Conservation (phyloP, 2,113 vertebrate genomes). For the Eretmochelys imbricata region DNA sequence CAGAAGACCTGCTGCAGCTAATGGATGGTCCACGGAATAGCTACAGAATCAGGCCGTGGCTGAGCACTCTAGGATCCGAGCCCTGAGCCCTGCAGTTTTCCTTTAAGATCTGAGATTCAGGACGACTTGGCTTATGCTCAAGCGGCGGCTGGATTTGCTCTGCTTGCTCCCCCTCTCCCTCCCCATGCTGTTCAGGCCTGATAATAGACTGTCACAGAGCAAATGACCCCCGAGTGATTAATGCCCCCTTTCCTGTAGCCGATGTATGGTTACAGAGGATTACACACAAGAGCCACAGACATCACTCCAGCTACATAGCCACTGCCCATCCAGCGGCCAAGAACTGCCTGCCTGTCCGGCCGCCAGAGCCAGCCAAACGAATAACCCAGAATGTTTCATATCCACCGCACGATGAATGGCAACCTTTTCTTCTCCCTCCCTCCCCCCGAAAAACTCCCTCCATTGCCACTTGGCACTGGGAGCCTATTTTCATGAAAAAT, state of each 20-base stretch:
- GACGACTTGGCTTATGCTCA: neutral
- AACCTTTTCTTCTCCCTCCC: neutral
- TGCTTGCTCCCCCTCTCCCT: neutral
- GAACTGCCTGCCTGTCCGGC: neutral
- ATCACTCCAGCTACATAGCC: neutral
- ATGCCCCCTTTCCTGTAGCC: neutral
- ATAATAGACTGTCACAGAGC: neutral
- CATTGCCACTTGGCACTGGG: neutral
- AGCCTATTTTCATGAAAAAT: neutral
- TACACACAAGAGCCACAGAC: neutral
- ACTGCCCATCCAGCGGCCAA: neutral
- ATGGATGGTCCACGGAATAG: neutral
- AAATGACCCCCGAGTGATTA: neutral
- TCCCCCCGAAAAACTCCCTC: neutral
- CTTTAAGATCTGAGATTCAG: neutral
- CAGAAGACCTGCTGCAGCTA: neutral
- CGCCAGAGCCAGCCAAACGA: neutral
- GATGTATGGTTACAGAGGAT: neutral
- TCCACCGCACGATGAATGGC: neutral
- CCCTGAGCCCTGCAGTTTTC: neutral
- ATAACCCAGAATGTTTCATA: neutral
- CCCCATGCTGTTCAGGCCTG: neutral
- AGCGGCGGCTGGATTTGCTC: neutral
- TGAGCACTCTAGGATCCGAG: neutral
- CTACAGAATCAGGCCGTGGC: neutral